A percentile compares a stretch with the other conserved stretches of the same genome.
Conservation (phyloP, 2,797 vertebrate species). For the Pangasius macronema region DNA sequence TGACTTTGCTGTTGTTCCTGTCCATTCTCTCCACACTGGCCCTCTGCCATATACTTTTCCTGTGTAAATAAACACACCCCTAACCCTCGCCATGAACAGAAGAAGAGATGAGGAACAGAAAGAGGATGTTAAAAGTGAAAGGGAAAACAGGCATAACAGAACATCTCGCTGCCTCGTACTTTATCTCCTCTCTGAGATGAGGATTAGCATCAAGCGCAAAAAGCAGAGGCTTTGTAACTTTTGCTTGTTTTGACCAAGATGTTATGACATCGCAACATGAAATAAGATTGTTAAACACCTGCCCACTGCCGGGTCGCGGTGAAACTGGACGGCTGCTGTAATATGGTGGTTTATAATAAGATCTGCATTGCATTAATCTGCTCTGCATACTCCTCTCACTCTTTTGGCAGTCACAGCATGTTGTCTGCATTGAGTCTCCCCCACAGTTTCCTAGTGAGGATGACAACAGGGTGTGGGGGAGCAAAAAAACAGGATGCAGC, state of each 20-base stretch:
- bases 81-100: constrained; percentile 1
- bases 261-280: background rate
- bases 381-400: constrained; percentile 34
- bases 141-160: constrained; percentile 2
- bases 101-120: constrained; percentile 28
- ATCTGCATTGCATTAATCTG: constrained; percentile 17
- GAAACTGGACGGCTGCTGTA: background rate
- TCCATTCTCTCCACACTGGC: constrained; percentile 10
- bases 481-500: constrained; percentile 80
- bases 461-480: constrained; percentile 75
- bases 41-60: constrained; percentile 15
- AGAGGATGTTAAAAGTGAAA: constrained; percentile 28
- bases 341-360: background rate
- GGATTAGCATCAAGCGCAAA: background rate
- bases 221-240: background rate
- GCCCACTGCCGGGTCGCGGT: too few relatives aligned
- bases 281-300: background rate
- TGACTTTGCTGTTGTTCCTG: constrained; percentile 51
- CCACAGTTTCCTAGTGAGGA: constrained; percentile 77
- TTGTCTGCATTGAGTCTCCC: constrained; percentile 68
- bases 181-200: constrained; percentile 1
- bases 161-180: background rate
- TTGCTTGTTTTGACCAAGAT: background rate
- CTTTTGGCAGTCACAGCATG: constrained; percentile 47
- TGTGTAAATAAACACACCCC: constrained; percentile 48